Conservation (phyloP, 2,797 vertebrate genomes). For the Glyptemys insculpta region DNA sequence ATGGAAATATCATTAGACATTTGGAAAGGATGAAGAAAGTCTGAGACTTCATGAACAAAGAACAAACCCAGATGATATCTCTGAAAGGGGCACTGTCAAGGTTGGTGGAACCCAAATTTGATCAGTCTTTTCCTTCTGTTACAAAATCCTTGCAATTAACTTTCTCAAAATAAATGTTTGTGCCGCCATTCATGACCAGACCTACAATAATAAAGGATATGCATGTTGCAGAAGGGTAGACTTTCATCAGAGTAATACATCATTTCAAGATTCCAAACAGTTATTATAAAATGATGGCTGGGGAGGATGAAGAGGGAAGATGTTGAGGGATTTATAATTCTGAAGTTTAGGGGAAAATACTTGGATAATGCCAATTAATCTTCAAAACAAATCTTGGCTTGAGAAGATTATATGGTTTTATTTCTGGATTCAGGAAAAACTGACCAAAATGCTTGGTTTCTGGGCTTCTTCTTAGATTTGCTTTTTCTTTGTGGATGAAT, state of each 20-base stretch:
- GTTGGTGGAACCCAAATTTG: neutral
- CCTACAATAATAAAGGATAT: neutral
- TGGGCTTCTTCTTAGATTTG: neutral
- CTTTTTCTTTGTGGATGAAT: neutral
- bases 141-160: neutral
- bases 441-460: conserved; percentile 1
- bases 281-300: neutral
- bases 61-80: neutral
- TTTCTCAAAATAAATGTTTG: neutral
- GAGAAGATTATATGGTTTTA: neutral
- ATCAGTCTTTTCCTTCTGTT: neutral
- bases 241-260: neutral
- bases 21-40: conserved; percentile 31
- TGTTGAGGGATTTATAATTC: neutral
- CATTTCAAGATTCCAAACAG: neutral
- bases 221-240: neutral
- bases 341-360: neutral
- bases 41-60: conserved; percentile 13
- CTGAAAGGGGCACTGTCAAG: neutral
- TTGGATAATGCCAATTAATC: neutral
- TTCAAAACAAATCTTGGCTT: neutral
- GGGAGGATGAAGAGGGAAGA: neutral
- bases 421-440: neutral
- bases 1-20: conserved; percentile 25
- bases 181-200: neutral